Evolutionary conservation across 1,140 invertebrate genomes (phyloP).

Genomic region (Drosophila busckii): DNA sequence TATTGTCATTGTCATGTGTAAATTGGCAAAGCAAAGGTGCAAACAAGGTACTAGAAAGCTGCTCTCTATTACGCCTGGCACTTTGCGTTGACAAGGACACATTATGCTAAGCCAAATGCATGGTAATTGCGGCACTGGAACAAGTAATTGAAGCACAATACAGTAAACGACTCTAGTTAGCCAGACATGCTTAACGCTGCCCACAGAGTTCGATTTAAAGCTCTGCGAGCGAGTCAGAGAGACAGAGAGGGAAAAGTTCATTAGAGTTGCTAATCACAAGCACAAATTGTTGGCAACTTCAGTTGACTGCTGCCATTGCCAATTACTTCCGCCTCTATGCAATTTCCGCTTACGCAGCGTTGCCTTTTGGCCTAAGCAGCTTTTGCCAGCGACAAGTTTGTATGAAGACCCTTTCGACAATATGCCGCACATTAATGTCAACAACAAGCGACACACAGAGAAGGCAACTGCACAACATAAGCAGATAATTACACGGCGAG

Average conservation of each 20-base stretch:
- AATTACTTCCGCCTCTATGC: constrained; percentile 71
- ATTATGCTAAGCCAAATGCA: constrained; percentile 71
- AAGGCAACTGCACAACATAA: constrained; percentile 51
- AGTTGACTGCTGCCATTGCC: constrained; percentile 34
- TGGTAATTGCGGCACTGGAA: constrained; percentile 73
- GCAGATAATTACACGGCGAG: constrained; percentile 68
- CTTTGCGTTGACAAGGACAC: constrained; percentile 63
- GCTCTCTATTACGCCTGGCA: constrained; percentile 24
- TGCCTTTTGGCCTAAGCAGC: constrained; percentile 59
- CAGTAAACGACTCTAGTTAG: constrained; percentile 22
- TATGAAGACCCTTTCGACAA: constrained; percentile 33
- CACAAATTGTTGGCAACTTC: constrained; percentile 32
- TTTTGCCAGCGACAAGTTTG: constrained; percentile 60
- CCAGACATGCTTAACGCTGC: not conserved
- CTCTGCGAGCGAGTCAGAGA: not conserved
- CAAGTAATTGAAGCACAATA: constrained; percentile 74
- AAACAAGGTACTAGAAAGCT: constrained; percentile 71
- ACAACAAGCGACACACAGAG: constrained; percentile 5
- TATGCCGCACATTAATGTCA: constrained; percentile 25
- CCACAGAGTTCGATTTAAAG: constrained; percentile 22
- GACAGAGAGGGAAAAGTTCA: constrained; percentile 38
- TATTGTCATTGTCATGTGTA: constrained; percentile 76
- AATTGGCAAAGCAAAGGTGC: constrained; percentile 73
- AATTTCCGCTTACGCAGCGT: constrained; percentile 61
- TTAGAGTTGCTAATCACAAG: constrained; percentile 64